A percentile compares a stretch with the other conserved stretches of the same genome.
Conservation (phyloP, 2,888 invertebrate genomes). For the Spisula solida region DNA sequence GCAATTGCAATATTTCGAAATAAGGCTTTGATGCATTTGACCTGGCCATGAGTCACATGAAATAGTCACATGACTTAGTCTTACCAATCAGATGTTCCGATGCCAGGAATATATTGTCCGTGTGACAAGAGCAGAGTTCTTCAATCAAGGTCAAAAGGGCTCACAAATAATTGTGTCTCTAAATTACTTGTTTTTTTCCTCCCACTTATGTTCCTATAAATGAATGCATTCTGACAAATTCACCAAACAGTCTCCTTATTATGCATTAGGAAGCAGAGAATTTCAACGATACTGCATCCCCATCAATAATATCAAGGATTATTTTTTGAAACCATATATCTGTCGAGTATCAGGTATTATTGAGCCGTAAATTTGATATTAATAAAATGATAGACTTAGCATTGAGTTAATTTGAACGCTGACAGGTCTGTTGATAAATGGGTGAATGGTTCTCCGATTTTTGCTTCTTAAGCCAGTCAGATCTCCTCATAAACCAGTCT, state of each 20-base stretch:
- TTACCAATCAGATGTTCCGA: no score
- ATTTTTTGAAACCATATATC: conserved; percentile 7
- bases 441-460: conserved; percentile 25
- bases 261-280: not conserved
- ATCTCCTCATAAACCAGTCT: conserved; percentile 47
- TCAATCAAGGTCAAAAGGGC: no score
- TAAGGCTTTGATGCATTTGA: no score
- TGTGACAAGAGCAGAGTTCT: no score
- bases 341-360: not conserved
- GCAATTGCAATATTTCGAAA: no score
- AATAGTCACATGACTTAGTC: no score
- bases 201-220: not conserved
- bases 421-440: conserved; percentile 28
- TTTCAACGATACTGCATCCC: not conserved
- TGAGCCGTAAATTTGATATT: conserved; percentile 21
- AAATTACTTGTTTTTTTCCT: not conserved
- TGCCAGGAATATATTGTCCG: no score
- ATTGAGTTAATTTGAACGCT: conserved; percentile 22
- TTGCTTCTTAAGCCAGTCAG: conserved; percentile 9
- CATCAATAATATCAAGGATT: not conserved
- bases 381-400: conserved; percentile 21
- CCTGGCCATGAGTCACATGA: no score
- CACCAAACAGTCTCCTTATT: not conserved
- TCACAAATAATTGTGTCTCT: no score
- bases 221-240: not conserved